Percentiles rank a stretch among this genome's conserved stretches.
phyloP scores from a whole-genome alignment of 1,140 invertebrate genomes.

The Formica exsecta region DNA sequence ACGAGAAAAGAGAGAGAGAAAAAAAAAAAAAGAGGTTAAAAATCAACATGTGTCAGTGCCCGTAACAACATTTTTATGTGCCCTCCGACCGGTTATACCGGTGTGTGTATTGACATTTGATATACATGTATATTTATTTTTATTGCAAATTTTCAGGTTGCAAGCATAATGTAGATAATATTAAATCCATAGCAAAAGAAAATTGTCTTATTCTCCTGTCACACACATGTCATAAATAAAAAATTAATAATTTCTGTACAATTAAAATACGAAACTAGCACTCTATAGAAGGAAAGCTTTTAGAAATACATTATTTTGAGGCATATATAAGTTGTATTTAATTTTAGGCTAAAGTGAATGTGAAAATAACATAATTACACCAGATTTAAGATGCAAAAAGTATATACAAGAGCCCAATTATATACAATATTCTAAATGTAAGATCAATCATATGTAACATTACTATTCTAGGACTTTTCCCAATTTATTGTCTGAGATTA shows the following conservation, averaged over 20 bases:
- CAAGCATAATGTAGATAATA: neutral
- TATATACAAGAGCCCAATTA: neutral
- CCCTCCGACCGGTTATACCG: neutral
- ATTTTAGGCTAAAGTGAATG: neutral
- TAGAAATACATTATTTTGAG: too few relatives aligned
- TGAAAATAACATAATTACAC: neutral
- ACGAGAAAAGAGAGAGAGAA: neutral
- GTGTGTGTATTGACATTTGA: neutral
- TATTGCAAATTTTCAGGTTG: neutral
- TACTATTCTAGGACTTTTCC: neutral
- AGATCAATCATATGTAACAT: neutral
- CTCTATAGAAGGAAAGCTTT: neutral
- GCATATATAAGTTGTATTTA: neutral
- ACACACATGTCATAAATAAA: neutral
- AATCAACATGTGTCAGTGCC: conserved; percentile 11
- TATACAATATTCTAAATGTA: neutral
- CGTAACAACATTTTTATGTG: neutral
- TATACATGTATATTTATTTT: neutral
- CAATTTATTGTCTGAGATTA: conserved; percentile 34
- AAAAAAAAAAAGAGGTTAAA: conserved; percentile 12
- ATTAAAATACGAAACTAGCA: neutral
- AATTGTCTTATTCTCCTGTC: neutral
- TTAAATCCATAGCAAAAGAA: neutral
- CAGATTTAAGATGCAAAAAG: neutral
- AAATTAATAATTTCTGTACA: neutral